Percentiles rank a stretch among this genome's conserved stretches.
Conservation (phyloP, 2,888 invertebrate species). For the Luperina testacea region DNA sequence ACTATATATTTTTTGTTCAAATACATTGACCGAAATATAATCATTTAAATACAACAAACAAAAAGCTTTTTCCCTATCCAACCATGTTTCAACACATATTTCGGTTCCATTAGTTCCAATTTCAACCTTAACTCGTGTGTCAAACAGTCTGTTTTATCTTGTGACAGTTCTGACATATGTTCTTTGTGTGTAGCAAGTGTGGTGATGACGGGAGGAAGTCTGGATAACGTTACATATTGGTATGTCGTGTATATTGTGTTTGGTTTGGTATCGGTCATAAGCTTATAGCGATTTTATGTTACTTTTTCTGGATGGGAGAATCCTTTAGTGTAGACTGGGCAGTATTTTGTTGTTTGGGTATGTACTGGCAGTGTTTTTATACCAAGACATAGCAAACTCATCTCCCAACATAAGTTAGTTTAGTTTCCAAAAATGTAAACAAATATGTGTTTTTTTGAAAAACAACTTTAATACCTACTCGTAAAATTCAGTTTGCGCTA, state of each 20-base stretch:
- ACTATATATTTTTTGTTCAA: slow-evolving; percentile 24
- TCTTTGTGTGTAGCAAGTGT: slow-evolving; percentile 27
- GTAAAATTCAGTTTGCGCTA: not conserved
- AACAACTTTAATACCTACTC: not conserved
- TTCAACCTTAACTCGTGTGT: slow-evolving; percentile 7
- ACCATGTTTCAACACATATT: not conserved
- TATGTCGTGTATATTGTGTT: slow-evolving; percentile 78
- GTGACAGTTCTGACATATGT: slow-evolving; percentile 6
- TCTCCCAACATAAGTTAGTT: not conserved
- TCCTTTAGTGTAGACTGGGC: too few relatives aligned
- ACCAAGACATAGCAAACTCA: too few relatives aligned
- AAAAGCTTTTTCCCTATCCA: slow-evolving; percentile 29
- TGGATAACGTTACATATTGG: slow-evolving; percentile 80
- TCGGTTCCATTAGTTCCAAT: not conserved
- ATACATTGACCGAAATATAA: slow-evolving; percentile 38
- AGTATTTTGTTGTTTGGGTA: not conserved
- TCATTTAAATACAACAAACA: slow-evolving; percentile 47
- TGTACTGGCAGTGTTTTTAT: not conserved
- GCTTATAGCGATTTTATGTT: slow-evolving; percentile 57
- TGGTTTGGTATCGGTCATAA: slow-evolving; percentile 57
- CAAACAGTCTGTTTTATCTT: slow-evolving; percentile 17
- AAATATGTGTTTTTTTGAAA: not conserved
- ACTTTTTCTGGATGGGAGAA: not conserved
- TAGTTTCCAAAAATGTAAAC: not conserved
- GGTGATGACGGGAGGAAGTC: slow-evolving; percentile 74